Evolutionary conservation across 1,140 invertebrate species (phyloP), one percentile per base, ranked within the genome.

Genomic region (Marisa cornuarietis): DNA sequence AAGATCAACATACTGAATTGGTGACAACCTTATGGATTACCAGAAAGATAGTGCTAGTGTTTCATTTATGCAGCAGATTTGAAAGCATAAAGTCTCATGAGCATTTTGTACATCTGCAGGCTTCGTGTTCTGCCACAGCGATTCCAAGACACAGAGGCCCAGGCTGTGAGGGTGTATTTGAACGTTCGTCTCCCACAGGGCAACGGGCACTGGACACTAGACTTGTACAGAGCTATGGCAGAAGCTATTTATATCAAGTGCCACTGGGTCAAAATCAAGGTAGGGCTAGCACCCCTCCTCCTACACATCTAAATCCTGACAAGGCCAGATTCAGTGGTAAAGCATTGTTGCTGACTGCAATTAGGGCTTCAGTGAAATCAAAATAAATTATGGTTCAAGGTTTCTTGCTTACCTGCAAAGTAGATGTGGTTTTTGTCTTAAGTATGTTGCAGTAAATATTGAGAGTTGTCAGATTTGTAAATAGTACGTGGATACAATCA

Each of bases 91-190:
- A 4, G 42, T n/a, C 8, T 61, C n/a, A 9, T 18, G 31, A 13
- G 31, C n/a, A 62, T 49, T 52, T 61, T 22, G 11, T 69, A 14
- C n/a, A 13, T 24, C 11, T 42, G 51, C 78, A 79, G 78, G 42
- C 61, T 79, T 58, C 26, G 78, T 20, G 78, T 79, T n/a, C 52
- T 79, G 31, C 78, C 78, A 0, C 26, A 8, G n/a, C 49, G 62
- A 20, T 79, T 79, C 61, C 71, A 79, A 24, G 49, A 79, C 22
- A 49, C 51, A 20, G 14, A 24, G 8, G 51, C 26, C 20, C 78
- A 79, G 71, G 71, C 71, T 52, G 42, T 73, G 78, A 54, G 78
- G 5, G 76, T 63, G 26, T 77, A 68, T 51, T 51, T 77, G 20
- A 52, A 69, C 65, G 7, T 77, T 16, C 26, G 31, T 7, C 51